Evolutionary conservation across 2,888 invertebrate genomes (phyloP).

Genomic region (Megamerina dolium): DNA sequence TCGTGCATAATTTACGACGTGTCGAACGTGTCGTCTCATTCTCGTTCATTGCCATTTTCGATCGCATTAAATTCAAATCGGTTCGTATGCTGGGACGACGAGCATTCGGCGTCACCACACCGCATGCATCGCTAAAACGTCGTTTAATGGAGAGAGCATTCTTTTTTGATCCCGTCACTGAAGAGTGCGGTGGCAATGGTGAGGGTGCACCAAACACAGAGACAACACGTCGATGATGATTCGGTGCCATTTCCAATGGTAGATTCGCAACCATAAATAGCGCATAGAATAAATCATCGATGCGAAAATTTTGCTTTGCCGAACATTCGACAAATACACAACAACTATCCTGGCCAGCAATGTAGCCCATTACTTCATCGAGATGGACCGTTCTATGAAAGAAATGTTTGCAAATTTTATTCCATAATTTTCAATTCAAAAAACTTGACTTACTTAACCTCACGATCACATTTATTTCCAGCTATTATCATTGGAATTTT

Average conservation of each 20-base stretch:
- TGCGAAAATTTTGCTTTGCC: conserved; percentile 72
- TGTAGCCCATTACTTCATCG: conserved; percentile 73
- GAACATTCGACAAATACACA: conserved; percentile 79
- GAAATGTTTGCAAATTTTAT: background rate
- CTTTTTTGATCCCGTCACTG: conserved; percentile 62
- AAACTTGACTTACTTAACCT: conserved; percentile 57
- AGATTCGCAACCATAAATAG: conserved; percentile 76
- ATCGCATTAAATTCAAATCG: conserved; percentile 81
- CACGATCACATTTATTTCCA: conserved; percentile 81
- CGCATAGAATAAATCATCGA: conserved; percentile 79
- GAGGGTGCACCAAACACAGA: conserved; percentile 72
- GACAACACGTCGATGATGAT: conserved; percentile 75
- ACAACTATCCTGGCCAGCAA: conserved; percentile 67
- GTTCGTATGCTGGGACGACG: conserved; percentile 81
- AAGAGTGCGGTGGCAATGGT: conserved; percentile 63
- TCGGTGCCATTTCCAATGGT: conserved; percentile 83
- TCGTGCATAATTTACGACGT: conserved; percentile 35
- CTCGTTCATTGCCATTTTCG: conserved; percentile 68
- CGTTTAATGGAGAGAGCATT: conserved; percentile 76
- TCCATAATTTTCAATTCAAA: background rate
- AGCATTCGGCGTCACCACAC: conserved; percentile 83
- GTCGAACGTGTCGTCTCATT: conserved; percentile 54
- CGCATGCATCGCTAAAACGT: conserved; percentile 78
- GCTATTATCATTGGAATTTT: conserved; percentile 81
- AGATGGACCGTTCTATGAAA: conserved; percentile 63